Evolutionary conservation across 1,140 invertebrate genomes (phyloP), one percentile per base, ranked within the genome.

Genomic region (Leptonema lineaticorne): DNA sequence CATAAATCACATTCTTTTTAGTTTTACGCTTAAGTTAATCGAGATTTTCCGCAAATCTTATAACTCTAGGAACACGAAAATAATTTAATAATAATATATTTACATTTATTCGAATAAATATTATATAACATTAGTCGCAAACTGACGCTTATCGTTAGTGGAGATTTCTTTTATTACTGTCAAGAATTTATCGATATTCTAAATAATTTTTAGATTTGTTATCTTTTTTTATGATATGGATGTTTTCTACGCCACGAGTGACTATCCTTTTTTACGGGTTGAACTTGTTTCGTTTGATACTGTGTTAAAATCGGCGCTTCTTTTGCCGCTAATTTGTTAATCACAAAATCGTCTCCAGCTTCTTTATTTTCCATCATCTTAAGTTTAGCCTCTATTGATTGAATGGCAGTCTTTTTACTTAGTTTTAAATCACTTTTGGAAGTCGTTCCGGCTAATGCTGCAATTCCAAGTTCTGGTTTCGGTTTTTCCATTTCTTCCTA

Each of bases 381-480:
- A 1, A 95, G 78, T 79, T 95, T 94, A 1, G 91, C 90, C 78
- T 95, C 92, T 68, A 95, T 94, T 1, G 92, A 92, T 74, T 92
- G 88, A 72, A 95, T 94, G 68, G 92, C 90, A 26, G 87, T 89
- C 74, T 88, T 85, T 73, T 89, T 87, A 77, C 91, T 92, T 28
- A 90, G 82, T 77, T 88, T 88, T 68, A 84, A 79, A 68, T 88
- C 87, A 48, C 85, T 85, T 73, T 91, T 90, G 16, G 87, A 86
- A 64, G 85, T 85, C 4, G 86, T 85, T 63, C 89, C 89, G 2
- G 88, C 88, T 69, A 93, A 75, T 1, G 87, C 90, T 53, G 91
- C 86, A 74, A 92, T 92, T 63, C 89, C 86, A 45, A 92, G 80
- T 74, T 90, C 85, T 66, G 87, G 86, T 77, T 91, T 91, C 18